Base-by-base conservation (phyloP, 2,797 vertebrate species). In the Enteromius mattozi region DNA sequence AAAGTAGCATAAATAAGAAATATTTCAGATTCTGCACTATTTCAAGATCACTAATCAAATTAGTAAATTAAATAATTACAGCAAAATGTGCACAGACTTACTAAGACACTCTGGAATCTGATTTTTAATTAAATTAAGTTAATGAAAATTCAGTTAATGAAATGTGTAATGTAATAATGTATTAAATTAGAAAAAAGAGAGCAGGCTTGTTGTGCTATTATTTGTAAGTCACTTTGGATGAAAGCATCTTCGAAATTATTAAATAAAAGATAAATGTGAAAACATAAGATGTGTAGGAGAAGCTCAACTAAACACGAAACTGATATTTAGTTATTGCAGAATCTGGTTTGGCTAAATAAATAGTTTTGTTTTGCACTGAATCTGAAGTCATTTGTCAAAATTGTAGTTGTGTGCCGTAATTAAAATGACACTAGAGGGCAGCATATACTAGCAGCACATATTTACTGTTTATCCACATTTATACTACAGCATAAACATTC, bases 401-500 rank as follows among this genome's bases (percentile, higher is more conserved):
- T 19, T 54, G 3, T 45, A 21, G 49, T n/a, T 47, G 21, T 56
- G 69, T 24, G 13, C 17, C 35, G 70, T 56, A 30, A 40, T 47
- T 8, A 49, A 56, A 27, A 35, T 10, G 40, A 82, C 88, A 89
- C 66, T 88, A 89, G 88, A 87, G 85, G 88, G 87, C 75, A 87
- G 85, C 81, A 90, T 80, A 78, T 13, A 24, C 33, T 19, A 42
- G 16, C 21, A 49, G 14, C 47, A 16, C 47, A 49, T 49, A 4
- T 49, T 1, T 47, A 4, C 45, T 47, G 12, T 49, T 49, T 49
- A 49, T 49, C 13, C 14, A 5, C 47, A 49, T 16, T 16, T 49
- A 49, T 5, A 16, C 47, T 49, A 5, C 47, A 49, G 47, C 14
- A 49, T 49, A 16, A 49, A 49, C 47, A 37, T 37, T 37, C 37